Evolutionary conservation across 2,797 vertebrate genomes (phyloP).

Genomic region (Tamandua tetradactyla): DNA sequence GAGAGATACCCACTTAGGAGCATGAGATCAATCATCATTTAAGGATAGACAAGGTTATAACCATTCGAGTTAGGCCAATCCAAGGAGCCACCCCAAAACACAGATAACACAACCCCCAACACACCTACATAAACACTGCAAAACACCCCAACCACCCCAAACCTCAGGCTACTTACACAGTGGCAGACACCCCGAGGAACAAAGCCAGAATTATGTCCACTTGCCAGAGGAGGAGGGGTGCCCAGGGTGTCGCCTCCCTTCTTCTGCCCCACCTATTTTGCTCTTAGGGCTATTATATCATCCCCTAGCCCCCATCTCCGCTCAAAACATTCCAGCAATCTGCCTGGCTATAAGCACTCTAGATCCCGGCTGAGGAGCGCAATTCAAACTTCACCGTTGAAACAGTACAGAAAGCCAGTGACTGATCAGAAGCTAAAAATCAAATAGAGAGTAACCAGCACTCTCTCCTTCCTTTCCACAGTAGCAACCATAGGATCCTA

Average conservation of each 20-base stretch:
- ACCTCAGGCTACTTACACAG: neutral
- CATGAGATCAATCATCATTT: slow-evolving; percentile 51
- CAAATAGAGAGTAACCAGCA: slow-evolving; percentile 50
- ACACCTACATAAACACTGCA: slow-evolving; percentile 56
- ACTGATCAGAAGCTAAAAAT: slow-evolving; percentile 72
- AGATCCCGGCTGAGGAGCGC: slow-evolving; percentile 56
- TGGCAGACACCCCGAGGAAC: neutral
- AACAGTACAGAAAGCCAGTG: slow-evolving; percentile 67
- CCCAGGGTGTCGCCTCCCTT: slow-evolving; percentile 13
- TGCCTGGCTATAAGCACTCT: slow-evolving; percentile 59
- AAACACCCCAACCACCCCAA: slow-evolving; percentile 10
- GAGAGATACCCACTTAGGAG: neutral
- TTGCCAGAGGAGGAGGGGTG: neutral
- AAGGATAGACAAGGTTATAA: slow-evolving; percentile 31
- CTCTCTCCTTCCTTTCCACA: slow-evolving; percentile 37
- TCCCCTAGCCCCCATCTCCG: neutral
- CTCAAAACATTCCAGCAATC: slow-evolving; percentile 46
- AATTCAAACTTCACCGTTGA: slow-evolving; percentile 78
- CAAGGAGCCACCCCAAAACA: slow-evolving; percentile 65
- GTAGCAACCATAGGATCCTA: neutral
- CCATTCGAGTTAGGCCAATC: slow-evolving; percentile 41
- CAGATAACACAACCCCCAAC: slow-evolving; percentile 47
- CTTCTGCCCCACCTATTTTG: neutral
- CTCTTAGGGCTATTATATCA: neutral
- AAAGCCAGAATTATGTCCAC: neutral